Evolutionary conservation across 2,888 invertebrate genomes (phyloP).

Genomic region (Rhodophaea formosa): DNA sequence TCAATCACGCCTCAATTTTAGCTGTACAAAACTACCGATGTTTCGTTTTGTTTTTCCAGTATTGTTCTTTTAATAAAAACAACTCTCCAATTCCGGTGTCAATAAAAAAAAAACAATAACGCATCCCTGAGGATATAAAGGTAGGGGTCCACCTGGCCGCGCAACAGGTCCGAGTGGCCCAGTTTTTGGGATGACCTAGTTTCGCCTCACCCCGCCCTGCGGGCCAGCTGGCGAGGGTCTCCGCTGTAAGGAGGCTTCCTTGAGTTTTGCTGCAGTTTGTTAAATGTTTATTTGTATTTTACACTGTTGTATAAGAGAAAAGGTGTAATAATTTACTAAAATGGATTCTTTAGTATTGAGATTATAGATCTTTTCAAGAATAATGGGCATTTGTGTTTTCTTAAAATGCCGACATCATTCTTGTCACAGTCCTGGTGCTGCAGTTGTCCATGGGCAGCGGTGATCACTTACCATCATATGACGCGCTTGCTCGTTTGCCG

Average conservation of each 20-base stretch:
- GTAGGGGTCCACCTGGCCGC: slow-evolving; percentile 8
- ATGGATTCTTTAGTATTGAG: too few relatives aligned
- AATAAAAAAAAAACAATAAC: slow-evolving; percentile 4
- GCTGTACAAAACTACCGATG: too few relatives aligned
- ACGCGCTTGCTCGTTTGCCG: too few relatives aligned
- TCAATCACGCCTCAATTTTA: too few relatives aligned
- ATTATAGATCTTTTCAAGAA: too few relatives aligned
- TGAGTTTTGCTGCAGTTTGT: slow-evolving; percentile 6
- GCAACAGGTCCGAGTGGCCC: slow-evolving; percentile 26
- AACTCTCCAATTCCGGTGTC: neutral
- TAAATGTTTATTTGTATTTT: neutral
- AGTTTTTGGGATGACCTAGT: slow-evolving; percentile 30
- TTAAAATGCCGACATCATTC: too few relatives aligned
- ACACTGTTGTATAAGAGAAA: neutral
- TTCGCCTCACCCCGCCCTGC: neutral
- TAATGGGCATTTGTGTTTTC: too few relatives aligned
- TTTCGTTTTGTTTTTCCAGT: neutral
- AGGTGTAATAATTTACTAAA: too few relatives aligned
- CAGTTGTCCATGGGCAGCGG: too few relatives aligned
- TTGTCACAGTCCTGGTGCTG: too few relatives aligned
- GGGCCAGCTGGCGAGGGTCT: neutral
- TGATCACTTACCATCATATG: too few relatives aligned
- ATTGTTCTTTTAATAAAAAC: neutral
- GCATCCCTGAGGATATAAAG: slow-evolving; percentile 4
- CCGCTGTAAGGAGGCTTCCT: neutral